Evolutionary conservation across 1,140 invertebrate species (phyloP).

Genomic region (Drosophila nigrodunni): DNA sequence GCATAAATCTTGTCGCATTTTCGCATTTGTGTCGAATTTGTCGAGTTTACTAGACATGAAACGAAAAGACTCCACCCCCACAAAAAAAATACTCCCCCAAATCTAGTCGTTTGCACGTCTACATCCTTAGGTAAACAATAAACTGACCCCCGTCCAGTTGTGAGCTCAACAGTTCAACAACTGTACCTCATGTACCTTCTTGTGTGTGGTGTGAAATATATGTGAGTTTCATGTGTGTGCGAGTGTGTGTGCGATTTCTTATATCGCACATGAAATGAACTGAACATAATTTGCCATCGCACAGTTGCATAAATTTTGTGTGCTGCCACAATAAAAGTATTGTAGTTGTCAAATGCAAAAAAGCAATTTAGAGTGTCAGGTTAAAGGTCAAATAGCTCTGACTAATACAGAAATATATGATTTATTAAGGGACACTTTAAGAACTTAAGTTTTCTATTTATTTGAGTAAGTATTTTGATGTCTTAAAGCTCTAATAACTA

Average conservation of each 20-base stretch:
- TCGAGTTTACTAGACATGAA: constrained; percentile 67
- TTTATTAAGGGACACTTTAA: background rate
- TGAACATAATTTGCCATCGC: constrained; percentile 75
- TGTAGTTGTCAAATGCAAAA: constrained; percentile 69
- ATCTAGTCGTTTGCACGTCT: constrained; percentile 62
- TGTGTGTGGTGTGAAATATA: constrained; percentile 58
- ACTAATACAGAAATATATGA: background rate
- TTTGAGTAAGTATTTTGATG: too few species aligned
- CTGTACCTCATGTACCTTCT: constrained; percentile 57
- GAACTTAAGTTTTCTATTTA: background rate
- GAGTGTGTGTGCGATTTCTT: constrained; percentile 19
- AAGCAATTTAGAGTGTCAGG: constrained; percentile 34
- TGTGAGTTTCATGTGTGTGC: constrained; percentile 10
- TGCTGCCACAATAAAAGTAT: constrained; percentile 71
- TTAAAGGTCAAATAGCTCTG: constrained; percentile 2
- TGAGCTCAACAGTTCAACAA: constrained; percentile 5
- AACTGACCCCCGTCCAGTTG: constrained; percentile 60
- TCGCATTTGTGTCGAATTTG: constrained; percentile 83
- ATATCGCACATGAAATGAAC: constrained; percentile 71
- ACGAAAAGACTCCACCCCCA: background rate
- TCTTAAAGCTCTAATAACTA: background rate
- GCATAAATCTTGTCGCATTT: constrained; percentile 82
- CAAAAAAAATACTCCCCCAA: background rate
- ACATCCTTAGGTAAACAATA: constrained; percentile 73
- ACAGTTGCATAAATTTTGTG: constrained; percentile 71